Evolutionary conservation across 2,888 invertebrate species (phyloP).

Genomic region (Xanthorhoe designata): DNA sequence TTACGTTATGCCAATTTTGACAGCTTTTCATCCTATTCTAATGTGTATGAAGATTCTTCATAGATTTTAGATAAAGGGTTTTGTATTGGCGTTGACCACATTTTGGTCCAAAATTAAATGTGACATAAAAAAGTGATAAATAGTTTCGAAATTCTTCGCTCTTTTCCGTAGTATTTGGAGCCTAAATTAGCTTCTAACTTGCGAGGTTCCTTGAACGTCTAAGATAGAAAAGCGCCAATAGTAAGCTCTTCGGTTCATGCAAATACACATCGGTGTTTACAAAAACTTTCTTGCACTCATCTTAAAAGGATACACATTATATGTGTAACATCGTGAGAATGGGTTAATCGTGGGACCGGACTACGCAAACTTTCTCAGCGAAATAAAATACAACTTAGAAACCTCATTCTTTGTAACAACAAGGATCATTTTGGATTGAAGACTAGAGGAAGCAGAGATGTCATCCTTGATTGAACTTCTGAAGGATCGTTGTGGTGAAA

Average conservation of each 20-base stretch:
- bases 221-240: too few species aligned
- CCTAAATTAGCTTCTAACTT: neutral
- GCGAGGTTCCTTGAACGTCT: neutral
- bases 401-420: neutral
- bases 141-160: neutral
- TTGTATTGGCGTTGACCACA: slow-evolving; percentile 34
- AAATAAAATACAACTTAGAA: slow-evolving; percentile 23
- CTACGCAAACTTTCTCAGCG: slow-evolving; percentile 60
- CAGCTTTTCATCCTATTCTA: slow-evolving; percentile 37
- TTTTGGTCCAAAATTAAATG: slow-evolving; percentile 30
- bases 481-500: slow-evolving; percentile 37
- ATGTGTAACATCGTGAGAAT: slow-evolving; percentile 26
- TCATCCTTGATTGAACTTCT: slow-evolving; percentile 53
- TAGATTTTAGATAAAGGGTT: slow-evolving; percentile 42
- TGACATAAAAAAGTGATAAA: slow-evolving; percentile 1
- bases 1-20: slow-evolving; percentile 42
- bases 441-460: slow-evolving; percentile 35
- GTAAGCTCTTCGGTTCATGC: too few species aligned
- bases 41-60: slow-evolving; percentile 27
- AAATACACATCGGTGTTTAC: slow-evolving; percentile 2
- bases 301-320: slow-evolving; percentile 29
- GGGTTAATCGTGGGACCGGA: slow-evolving; percentile 62
- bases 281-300: slow-evolving; percentile 7
- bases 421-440: neutral
- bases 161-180: neutral